Percentiles rank a stretch among this genome's conserved stretches.
phyloP scores from a whole-genome alignment of 1,140 invertebrate species.

The Hycleus cichorii region DNA sequence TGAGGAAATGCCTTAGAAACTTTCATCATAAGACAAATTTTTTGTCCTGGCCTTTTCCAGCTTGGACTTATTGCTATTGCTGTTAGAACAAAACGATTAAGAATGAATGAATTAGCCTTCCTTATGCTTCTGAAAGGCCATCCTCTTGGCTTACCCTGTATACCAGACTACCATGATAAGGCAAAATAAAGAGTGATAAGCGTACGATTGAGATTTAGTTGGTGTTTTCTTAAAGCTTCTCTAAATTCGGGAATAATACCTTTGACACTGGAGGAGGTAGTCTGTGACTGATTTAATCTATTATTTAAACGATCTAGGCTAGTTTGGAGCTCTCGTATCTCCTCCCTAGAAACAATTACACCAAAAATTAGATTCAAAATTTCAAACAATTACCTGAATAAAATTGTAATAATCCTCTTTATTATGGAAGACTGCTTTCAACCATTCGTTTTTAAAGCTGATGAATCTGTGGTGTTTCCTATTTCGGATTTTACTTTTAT shows the following conservation, averaged over 20 bases:
- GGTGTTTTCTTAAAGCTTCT: background rate
- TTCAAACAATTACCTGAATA: slow-evolving; percentile 2
- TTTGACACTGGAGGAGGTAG: slow-evolving; percentile 24
- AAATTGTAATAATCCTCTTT: no score
- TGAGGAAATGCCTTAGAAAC: no score
- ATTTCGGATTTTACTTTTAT: slow-evolving; percentile 24
- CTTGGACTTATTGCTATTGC: no score
- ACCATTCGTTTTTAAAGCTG: background rate
- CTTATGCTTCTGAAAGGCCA: no score
- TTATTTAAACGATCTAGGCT: slow-evolving; percentile 48
- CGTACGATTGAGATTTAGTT: background rate
- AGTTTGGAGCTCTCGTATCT: slow-evolving; percentile 51
- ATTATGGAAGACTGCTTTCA: background rate
- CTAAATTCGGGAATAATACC: slow-evolving; percentile 17
- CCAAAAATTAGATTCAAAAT: slow-evolving; percentile 9
- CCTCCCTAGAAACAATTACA: slow-evolving; percentile 44
- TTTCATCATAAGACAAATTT: no score
- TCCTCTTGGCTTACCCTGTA: background rate
- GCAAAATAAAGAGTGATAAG: background rate
- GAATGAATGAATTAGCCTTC: no score
- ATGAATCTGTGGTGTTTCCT: slow-evolving; percentile 30
- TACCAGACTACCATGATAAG: background rate
- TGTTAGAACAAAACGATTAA: no score
- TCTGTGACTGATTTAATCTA: slow-evolving; percentile 39
- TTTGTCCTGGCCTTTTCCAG: no score